phyloP scores from a whole-genome alignment of 1,140 invertebrate genomes.

The Nasonia vitripennis region DNA sequence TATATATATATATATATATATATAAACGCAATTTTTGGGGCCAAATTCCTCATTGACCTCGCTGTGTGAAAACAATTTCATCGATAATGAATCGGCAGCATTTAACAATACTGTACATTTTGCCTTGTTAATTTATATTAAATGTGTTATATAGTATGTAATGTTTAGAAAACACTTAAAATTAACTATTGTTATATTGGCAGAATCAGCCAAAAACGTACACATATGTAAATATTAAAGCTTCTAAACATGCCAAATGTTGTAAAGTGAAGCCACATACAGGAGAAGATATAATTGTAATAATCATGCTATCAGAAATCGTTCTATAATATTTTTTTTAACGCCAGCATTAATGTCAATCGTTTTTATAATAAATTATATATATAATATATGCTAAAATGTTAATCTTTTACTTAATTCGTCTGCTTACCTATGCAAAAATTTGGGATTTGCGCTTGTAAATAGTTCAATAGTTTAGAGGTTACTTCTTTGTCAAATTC shows the following conservation, averaged over 20 bases:
- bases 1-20: background rate
- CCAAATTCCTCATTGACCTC: slow-evolving; percentile 5
- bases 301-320: slow-evolving; percentile 45
- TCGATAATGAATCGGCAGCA: background rate
- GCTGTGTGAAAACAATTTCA: slow-evolving; percentile 5
- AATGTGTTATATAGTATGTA: slow-evolving; percentile 30
- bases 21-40: background rate
- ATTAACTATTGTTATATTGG: slow-evolving; percentile 1
- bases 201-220: slow-evolving; percentile 9
- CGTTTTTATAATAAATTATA: slow-evolving; percentile 48
- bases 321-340: slow-evolving; percentile 50
- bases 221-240: slow-evolving; percentile 5
- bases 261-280: slow-evolving; percentile 8
- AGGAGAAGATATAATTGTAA: slow-evolving; percentile 39
- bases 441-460: slow-evolving; percentile 57
- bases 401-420: background rate
- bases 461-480: background rate
- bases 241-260: slow-evolving; percentile 1
- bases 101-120: slow-evolving; percentile 22
- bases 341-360: slow-evolving; percentile 27
- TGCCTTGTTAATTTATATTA: slow-evolving; percentile 38
- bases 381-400: slow-evolving; percentile 23
- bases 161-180: slow-evolving; percentile 23
- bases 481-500: background rate
- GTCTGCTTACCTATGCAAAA: slow-evolving; percentile 57